These are phyloP conservation scores for Drosophila atroscutellata DNA, from an alignment of 2,888 invertebrate species.

Conservation along the genomic window DNA sequence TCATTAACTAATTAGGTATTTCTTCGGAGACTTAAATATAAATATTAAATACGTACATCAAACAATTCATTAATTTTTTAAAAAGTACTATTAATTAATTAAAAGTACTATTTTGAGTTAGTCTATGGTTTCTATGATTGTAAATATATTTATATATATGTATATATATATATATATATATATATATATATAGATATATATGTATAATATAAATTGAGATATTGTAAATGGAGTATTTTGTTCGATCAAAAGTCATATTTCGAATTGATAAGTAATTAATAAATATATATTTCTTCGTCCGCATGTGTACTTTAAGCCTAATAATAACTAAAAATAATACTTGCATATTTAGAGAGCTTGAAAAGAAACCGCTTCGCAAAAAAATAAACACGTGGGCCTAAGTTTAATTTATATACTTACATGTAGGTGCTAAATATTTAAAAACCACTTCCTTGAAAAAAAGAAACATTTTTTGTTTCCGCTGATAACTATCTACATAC, in stretches of 20 bases:
- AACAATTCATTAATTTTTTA: not conserved
- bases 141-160: not conserved
- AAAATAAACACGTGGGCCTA: not conserved
- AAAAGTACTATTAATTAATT: not conserved
- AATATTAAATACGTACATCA: not conserved
- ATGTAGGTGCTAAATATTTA: not conserved
- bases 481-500: not conserved
- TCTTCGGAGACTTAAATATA: not conserved
- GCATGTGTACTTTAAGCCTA: constrained; percentile 8
- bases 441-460: not conserved
- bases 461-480: not conserved
- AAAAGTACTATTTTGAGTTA: constrained; percentile 2
- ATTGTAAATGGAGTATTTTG: not conserved
- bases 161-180: not conserved
- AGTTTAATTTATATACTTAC: not conserved
- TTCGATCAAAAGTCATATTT: not conserved
- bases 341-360: not conserved
- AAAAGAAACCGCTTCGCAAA: not conserved
- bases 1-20: constrained; percentile 11
- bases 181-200: not conserved
- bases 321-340: not conserved
- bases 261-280: constrained; percentile 2
- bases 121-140: not conserved
- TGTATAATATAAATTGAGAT: not conserved
- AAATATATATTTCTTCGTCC: constrained; percentile 6